Base-by-base conservation (phyloP, 2,797 vertebrate genomes). In the Mallotus villosus region DNA sequence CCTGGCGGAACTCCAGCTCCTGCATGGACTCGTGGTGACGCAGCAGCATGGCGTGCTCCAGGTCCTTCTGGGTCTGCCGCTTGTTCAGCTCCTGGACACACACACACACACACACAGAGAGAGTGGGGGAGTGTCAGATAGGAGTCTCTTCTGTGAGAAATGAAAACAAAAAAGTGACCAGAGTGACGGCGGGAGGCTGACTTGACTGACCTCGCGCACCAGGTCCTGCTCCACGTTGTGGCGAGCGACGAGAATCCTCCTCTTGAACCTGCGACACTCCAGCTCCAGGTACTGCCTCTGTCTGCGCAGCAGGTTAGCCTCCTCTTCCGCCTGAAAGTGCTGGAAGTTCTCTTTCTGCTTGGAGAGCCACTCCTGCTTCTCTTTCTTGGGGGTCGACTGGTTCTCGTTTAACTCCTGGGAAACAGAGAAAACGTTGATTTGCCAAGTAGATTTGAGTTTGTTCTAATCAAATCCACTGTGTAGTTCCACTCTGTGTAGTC, bases 291-390 rank as follows among this genome's bases (percentile, higher is more conserved):
- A 98, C 84, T 99, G 97, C 71, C 97, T 94, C 88, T 99, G 98
- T 75, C 95, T 93, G 70, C 96, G 93, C 78, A 97, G 93, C 32
- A 99, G 88, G 84, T 98, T 98, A 75, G 97, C 98, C 85, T 99
- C 97, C 81, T 99, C 97, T 84, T 98, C 97, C 9, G 97, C 97
- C 86, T 99, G 98, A 91, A 96, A 98, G 93, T 99, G 95, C 81
- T 99, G 98, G 89, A 99, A 94, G 87, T 98, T 98, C 84, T 99
- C 98, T 82, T 99, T 99, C 87, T 99, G 97, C 86, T 98, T 99
- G 73, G 96, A 97, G 78, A 99, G 91, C 98, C 97, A 99, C 78
- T 99, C 98, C 81, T 99, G 98, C 85, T 99, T 99, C 90, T 99
- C 97, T 84, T 99, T 99, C 92, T 99, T 99, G 32, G 98, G 97